Percentiles rank a stretch among this genome's conserved stretches.
phyloP scores from a whole-genome alignment of 2,113 vertebrate genomes.

The Brevimyrus niger region DNA sequence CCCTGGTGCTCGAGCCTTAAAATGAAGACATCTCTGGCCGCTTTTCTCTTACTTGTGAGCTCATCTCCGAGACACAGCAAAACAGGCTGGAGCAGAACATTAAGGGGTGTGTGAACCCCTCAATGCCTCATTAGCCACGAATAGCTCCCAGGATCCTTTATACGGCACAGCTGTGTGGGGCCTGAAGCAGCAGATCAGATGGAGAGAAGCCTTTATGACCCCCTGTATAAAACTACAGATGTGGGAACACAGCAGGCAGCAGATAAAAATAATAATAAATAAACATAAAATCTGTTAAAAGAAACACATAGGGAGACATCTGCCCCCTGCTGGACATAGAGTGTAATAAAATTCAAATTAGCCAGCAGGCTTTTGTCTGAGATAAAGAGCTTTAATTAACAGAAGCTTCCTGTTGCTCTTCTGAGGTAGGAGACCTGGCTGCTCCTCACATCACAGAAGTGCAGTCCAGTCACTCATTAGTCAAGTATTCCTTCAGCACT shows the following conservation, averaged over 20 bases:
- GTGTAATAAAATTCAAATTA: neutral
- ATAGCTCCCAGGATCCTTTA: neutral
- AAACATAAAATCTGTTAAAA: neutral
- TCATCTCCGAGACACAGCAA: neutral
- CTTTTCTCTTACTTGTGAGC: neutral
- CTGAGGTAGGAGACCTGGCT: neutral
- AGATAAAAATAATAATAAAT: neutral
- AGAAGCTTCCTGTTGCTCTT: neutral
- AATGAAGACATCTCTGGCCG: neutral
- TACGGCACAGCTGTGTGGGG: neutral
- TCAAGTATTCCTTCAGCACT: neutral
- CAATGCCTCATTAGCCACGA: neutral
- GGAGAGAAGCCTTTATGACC: neutral
- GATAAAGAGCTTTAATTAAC: neutral
- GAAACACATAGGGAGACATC: neutral
- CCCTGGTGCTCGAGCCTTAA: neutral
- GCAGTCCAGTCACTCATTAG: neutral
- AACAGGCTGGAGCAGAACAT: neutral
- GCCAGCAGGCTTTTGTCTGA: neutral
- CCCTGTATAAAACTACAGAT: conserved; percentile 8
- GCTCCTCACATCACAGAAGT: neutral
- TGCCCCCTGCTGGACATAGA: neutral
- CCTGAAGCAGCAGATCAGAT: neutral
- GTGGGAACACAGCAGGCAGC: neutral
- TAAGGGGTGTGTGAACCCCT: neutral